Conservation (phyloP, 2,888 invertebrate species). For the Zygogramma bicolorata region DNA sequence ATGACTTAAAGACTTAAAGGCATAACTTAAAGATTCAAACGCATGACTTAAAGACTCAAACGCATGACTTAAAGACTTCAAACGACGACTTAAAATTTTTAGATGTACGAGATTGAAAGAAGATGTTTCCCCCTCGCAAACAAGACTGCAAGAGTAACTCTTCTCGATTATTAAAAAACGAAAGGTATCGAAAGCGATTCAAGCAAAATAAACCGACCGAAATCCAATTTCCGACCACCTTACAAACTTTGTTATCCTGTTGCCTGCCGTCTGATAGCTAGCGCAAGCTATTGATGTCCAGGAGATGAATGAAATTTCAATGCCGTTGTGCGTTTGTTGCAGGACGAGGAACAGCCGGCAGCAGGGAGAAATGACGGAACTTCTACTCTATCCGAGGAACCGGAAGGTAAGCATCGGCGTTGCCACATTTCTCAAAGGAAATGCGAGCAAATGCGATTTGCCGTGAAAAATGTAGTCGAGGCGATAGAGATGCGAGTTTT, state of each 20-base stretch:
- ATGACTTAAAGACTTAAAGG: no score
- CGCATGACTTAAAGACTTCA: no score
- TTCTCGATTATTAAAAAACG: not conserved
- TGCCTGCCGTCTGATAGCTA: not conserved
- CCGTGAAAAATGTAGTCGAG: not conserved
- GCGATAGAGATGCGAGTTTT: no score
- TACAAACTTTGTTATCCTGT: not conserved
- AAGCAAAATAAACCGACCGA: not conserved
- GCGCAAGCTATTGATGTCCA: slow-evolving; percentile 6
- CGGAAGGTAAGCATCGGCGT: slow-evolving; percentile 49
- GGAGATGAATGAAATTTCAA: slow-evolving; percentile 20
- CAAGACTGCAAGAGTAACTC: no score
- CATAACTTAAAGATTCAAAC: no score
- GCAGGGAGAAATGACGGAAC: slow-evolving; percentile 47
- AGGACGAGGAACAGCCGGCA: slow-evolving; percentile 44
- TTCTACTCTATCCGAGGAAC: slow-evolving; percentile 50
- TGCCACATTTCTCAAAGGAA: not conserved
- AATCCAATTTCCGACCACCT: slow-evolving; percentile 9
- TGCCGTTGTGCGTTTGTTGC: slow-evolving; percentile 31
- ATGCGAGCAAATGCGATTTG: not conserved
- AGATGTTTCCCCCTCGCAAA: no score
- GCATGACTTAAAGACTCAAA: no score
- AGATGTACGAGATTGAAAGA: no score
- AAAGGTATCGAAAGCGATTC: not conserved
- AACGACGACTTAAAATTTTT: no score